Conservation (phyloP, 2,797 vertebrate species). For the Artibeus lituratus region DNA sequence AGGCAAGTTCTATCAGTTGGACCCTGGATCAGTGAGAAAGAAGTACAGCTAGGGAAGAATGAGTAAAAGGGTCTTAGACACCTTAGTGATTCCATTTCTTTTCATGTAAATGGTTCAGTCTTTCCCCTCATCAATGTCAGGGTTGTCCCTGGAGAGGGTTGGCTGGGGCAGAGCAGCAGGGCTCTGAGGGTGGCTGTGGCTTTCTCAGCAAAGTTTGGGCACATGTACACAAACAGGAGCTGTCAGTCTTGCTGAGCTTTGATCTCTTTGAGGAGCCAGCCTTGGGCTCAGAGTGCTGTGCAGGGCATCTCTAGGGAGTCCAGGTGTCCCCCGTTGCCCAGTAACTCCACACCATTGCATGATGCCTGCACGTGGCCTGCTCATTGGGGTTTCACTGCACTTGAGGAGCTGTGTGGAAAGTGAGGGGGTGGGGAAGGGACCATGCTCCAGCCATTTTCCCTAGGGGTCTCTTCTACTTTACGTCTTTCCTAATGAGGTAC, state of each 20-base stretch:
- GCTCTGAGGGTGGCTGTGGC: fast-evolving
- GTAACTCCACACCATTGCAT: fast-evolving
- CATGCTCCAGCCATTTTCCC: neutral
- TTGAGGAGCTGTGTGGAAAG: neutral
- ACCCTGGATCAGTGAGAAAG: neutral
- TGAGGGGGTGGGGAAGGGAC: neutral
- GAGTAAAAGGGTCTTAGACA: neutral
- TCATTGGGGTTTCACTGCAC: neutral
- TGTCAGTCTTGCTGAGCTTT: neutral
- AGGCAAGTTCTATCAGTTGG: neutral
- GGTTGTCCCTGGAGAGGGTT: neutral
- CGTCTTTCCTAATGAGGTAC: neutral
- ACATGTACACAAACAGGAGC: neutral
- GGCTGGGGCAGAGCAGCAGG: neutral
- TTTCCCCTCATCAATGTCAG: neutral
- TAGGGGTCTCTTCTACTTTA: neutral
- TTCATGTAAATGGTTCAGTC: neutral
- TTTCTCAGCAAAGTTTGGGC: neutral
- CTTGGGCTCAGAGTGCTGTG: neutral
- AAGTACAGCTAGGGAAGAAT: neutral
- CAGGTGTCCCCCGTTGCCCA: neutral
- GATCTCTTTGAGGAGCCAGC: no score
- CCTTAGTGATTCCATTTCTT: neutral
- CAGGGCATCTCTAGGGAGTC: neutral
- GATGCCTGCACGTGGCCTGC: neutral